Conservation (phyloP, 2,797 vertebrate species). For the Cryptoblepharus egeriae region DNA sequence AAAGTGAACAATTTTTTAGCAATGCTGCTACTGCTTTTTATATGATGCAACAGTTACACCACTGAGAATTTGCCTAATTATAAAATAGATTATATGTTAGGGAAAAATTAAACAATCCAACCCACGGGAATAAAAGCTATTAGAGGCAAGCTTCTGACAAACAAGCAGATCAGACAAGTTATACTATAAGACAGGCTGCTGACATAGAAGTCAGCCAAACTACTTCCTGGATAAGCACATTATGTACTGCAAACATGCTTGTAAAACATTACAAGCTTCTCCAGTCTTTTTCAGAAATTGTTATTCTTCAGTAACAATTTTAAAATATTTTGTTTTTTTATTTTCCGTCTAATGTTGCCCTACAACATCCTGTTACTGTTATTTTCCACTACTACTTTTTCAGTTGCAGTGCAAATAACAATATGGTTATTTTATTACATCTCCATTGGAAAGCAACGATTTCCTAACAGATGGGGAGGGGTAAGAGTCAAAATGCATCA, state of each 20-base stretch:
- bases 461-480: neutral
- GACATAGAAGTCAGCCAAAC: neutral
- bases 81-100: conserved; percentile 21
- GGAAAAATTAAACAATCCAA: conserved; percentile 43
- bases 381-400: neutral
- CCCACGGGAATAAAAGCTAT: conserved; percentile 35
- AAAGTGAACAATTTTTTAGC: neutral
- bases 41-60: conserved; percentile 47
- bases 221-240: neutral
- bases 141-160: conserved; percentile 43
- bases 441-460: neutral
- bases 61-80: conserved; percentile 31
- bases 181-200: neutral
- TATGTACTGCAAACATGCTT: neutral
- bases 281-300: neutral
- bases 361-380: neutral
- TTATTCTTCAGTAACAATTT: neutral
- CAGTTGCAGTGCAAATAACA: neutral
- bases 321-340: neutral
- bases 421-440: neutral
- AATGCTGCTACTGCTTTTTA: conserved; percentile 4
- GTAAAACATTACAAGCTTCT: neutral
- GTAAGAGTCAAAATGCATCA: neutral
- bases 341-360: neutral
- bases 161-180: conserved; percentile 29